Base-by-base conservation (phyloP, 53 echinoderm and acorn worm species). In the Temnopleurus reevesii region DNA sequence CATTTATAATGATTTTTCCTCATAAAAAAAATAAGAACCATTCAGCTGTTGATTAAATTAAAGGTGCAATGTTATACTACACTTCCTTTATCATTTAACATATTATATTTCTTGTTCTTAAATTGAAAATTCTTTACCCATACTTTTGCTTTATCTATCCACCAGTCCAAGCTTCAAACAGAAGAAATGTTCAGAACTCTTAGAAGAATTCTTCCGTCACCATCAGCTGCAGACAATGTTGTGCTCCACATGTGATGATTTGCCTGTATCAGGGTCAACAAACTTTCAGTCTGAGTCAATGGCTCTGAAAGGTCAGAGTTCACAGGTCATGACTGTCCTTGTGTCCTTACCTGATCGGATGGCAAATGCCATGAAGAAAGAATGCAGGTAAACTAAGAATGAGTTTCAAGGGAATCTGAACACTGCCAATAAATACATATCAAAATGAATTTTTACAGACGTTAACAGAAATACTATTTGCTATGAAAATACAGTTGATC, bases 121-220 rank as follows among this genome's bases (percentile, higher is more conserved):
- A n/a, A n/a, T n/a, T n/a, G n/a, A n/a, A n/a, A n/a, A n/a, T n/a
- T n/a, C n/a, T n/a, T n/a, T n/a, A n/a, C 30, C 21, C 6, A 27
- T 25, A 43, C 12, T 58, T 19, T 45, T 4, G 29, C 23, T 25
- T 27, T 59, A 25, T 83, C 60, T 18, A 25, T 90, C 53, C 34
- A 46, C 5, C 93, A 99, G 99, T 76, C 96, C 93, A 26, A 99
- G 96, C 76, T 99, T 94, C 59, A 94, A 96, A 45, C 96, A 93
- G 92, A 93, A 96, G 91, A 95, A 99, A 76, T 96, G 94, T 45
- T 60, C 91, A 3, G 86, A 90, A 59, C 93, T 96, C 24, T 84
- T 99, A n/a, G 91, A 94, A 59, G 95, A 94, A 24, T 99, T 99
- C 77, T 59, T 97, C 13, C 56, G 46, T 26, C n/a, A 84, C 31